A percentile compares a stretch with the other conserved stretches of the same genome.
Evolutionary conservation across 2,888 invertebrate species (phyloP).

Genomic region (Oligia strigilis): DNA sequence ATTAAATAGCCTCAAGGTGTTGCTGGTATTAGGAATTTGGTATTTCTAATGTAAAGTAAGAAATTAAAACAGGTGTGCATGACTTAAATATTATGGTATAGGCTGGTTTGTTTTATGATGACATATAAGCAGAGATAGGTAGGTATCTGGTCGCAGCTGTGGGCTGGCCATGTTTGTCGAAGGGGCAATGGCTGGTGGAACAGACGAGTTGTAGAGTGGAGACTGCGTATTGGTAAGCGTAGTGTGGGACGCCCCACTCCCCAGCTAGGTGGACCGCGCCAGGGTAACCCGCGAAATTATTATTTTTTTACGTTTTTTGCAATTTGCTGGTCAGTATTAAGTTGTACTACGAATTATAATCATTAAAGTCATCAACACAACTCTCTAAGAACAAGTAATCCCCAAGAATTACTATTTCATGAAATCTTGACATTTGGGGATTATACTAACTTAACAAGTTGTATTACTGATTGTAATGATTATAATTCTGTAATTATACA

Average conservation of each 20-base stretch:
- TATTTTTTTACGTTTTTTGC: no score
- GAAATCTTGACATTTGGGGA: no score
- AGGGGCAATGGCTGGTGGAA: not conserved
- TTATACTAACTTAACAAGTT: no score
- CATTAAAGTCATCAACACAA: no score
- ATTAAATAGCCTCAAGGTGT: conserved; percentile 60
- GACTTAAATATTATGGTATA: conserved; percentile 15
- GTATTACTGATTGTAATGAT: no score
- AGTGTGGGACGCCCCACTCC: not conserved
- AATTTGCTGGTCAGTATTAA: no score
- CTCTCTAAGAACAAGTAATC: no score
- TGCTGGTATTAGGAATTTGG: conserved; percentile 43
- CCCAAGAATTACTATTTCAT: no score
- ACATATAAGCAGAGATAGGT: not conserved
- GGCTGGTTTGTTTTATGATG: conserved; percentile 2
- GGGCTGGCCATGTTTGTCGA: not conserved
- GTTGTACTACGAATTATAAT: no score
- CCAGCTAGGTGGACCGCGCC: no score
- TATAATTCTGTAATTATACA: no score
- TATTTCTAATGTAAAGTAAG: conserved; percentile 52
- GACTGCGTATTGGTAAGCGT: not conserved
- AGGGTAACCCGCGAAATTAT: no score
- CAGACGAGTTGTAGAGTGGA: not conserved
- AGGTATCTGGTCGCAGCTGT: not conserved
- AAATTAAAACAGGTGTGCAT: conserved; percentile 53